Conservation (phyloP, 2,888 invertebrate genomes). For the Agrochola lychnidis region DNA sequence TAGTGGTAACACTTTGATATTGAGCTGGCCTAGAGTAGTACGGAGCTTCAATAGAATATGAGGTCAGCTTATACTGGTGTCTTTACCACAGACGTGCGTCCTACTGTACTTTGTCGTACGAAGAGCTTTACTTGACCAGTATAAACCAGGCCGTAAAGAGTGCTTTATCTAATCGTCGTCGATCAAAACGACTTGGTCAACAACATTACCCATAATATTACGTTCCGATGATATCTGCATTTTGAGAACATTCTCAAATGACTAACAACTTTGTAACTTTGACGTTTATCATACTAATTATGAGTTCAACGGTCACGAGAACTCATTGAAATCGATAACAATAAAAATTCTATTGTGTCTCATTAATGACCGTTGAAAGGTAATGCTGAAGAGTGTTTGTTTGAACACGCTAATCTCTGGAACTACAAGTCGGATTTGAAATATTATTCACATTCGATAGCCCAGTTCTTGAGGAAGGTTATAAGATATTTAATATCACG, state of each 20-base stretch:
- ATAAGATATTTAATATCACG: too few species aligned
- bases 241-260: conserved; percentile 35
- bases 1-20: not conserved
- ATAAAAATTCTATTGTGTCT: too few species aligned
- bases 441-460: too few species aligned
- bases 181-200: conserved; percentile 43
- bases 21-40: not conserved
- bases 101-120: not conserved
- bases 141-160: conserved; percentile 26
- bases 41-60: not conserved
- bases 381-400: too few species aligned
- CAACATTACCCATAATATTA: conserved; percentile 38
- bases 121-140: not conserved
- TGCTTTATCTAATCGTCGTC: conserved; percentile 54
- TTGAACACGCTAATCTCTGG: too few species aligned
- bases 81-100: too few species aligned
- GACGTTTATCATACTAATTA: not conserved
- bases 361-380: too few species aligned
- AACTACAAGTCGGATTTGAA: too few species aligned
- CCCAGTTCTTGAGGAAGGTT: too few species aligned
- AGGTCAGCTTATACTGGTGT: not conserved
- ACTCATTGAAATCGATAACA: too few species aligned
- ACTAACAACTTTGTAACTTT: conserved; percentile 16
- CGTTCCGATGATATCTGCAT: conserved; percentile 44
- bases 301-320: too few species aligned